Base-by-base conservation (phyloP, 2,888 invertebrate species). In the Dinocampus coccinellae region DNA sequence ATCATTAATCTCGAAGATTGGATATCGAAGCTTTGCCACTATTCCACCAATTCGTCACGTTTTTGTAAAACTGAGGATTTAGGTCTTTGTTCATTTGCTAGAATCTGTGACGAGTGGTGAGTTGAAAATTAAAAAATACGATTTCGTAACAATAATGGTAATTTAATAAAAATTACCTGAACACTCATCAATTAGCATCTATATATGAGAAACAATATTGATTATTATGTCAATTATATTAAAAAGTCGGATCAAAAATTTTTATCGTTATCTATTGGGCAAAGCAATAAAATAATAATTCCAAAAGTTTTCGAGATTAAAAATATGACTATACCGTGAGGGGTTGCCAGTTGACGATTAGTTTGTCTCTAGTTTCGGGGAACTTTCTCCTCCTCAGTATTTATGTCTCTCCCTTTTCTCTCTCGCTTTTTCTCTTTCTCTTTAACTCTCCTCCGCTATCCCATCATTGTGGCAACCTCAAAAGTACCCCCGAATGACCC, bases 231-330 rank as follows among this genome's bases (percentile, higher is more conserved):
- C 13, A 24, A n/a, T 62, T 60, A 11, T 3, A 20, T 60, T 29
- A 9, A 20, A 20, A 60, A 60, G 2, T 22, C 6, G 22, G 26
- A 62, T 34, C 11, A 33, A 52, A 10, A 7, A 11, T 52, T 64
- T 73, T 75, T 34, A 36, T 60, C 39, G 36, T 13, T 33, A 47
- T 26, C 52, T 36, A 70, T 24, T 36, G 20, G 29, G 61, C 11
- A 13, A 36, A 55, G 61, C 62, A 71, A 66, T 71, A 62, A 62
- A 77, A 78, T 72, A 80, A 79, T 84, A 82, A 85, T 84, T 84
- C 81, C 81, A 80, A 83, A 85, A 85, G 79, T 85, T 84, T 75
- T 77, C 72, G 74, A 79, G 80, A 83, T 83, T 84, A 84, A 84
- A 84, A 84, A 82, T 84, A 79, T 78, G 76, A 78, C 76, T 71